Base-by-base conservation (phyloP, 2,888 invertebrate genomes). In the Pharmacophagus antenor region DNA sequence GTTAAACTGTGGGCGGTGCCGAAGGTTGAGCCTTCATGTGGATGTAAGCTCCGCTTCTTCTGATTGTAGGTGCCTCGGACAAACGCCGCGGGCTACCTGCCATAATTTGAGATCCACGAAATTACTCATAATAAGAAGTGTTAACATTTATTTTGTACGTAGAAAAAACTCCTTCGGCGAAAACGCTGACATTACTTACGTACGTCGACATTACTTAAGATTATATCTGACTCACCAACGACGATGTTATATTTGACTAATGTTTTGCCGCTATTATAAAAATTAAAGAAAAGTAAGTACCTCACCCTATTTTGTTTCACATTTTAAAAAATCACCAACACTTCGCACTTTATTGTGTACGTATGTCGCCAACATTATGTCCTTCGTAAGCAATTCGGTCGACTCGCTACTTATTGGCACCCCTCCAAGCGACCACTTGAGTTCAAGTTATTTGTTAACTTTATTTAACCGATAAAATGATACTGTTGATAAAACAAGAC, bases 121-220 rank as follows among this genome's bases (percentile, higher is more conserved):
- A 88, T 90, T 88, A 85, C 86, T 87, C 85, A 83, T 87, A 88
- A 89, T 88, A 88, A 88, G 82, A 81, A 85, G 86, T 82, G 83
- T 79, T 82, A 80, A 84, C 82, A 82, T 81, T 85, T 82, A 89
- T 88, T 87, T 88, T 70, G 66, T 70, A 72, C 67, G 69, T 22
- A 71, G 77, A 80, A 81, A 80, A 80, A 72, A 73, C 67, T 73
- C 67, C 73, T 78, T 77, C 76, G 73, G 72, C 76, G 76, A 75
- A 80, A n/a, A n/a, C n/a, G 67, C 69, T 72, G 70, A 70, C 67
- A 67, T n/a, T n/a, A n/a, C n/a, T n/a, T n/a, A n/a, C 70, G 67
- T 70, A 71, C 64, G 63, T 65, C 66, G 63, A 70, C 72, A 67
- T 72, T 70, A 66, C 69, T 71, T 72, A 71, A 73, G 70, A 76